phyloP scores from a whole-genome alignment of 2,888 invertebrate genomes.

The Stenolophus ochropezus region DNA sequence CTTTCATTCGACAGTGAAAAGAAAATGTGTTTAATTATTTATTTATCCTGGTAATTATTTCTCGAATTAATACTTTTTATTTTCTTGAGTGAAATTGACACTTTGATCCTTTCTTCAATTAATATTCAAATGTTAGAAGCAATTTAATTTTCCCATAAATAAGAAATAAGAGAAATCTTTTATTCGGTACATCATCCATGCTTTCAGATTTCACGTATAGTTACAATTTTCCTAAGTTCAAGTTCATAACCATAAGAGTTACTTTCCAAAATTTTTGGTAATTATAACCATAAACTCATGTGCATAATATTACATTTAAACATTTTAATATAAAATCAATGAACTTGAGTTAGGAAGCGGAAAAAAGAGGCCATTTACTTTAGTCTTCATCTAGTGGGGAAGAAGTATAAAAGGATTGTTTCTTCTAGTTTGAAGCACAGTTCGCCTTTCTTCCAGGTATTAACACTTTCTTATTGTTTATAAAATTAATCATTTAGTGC shows the following conservation, averaged over 20 bases:
- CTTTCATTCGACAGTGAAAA: too few species aligned
- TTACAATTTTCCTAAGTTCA: neutral
- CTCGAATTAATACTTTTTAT: neutral
- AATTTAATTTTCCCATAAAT: neutral
- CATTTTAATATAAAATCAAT: conserved; percentile 38
- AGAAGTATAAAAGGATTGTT: conserved; percentile 43
- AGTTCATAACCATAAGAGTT: neutral
- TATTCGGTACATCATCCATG: neutral
- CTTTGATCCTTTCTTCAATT: neutral
- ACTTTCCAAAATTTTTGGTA: conserved; percentile 22
- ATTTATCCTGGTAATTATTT: neutral
- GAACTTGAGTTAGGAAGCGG: conserved; percentile 19
- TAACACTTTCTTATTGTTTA: neutral
- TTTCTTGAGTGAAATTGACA: neutral
- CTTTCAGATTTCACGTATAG: conserved; percentile 1
- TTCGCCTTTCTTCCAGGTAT: conserved; percentile 41
- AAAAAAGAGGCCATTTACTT: conserved; percentile 36
- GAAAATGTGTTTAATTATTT: neutral
- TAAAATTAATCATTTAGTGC: too few species aligned
- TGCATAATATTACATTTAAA: conserved; percentile 32
- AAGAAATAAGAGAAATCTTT: conserved; percentile 11
- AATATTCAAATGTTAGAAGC: neutral
- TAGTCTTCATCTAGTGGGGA: conserved; percentile 19
- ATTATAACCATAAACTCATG: neutral
- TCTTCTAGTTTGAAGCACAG: neutral